A percentile compares a stretch with the other conserved stretches of the same genome.
Evolutionary conservation across 2,888 invertebrate genomes (phyloP).

Genomic region (Rotaria macrura): DNA sequence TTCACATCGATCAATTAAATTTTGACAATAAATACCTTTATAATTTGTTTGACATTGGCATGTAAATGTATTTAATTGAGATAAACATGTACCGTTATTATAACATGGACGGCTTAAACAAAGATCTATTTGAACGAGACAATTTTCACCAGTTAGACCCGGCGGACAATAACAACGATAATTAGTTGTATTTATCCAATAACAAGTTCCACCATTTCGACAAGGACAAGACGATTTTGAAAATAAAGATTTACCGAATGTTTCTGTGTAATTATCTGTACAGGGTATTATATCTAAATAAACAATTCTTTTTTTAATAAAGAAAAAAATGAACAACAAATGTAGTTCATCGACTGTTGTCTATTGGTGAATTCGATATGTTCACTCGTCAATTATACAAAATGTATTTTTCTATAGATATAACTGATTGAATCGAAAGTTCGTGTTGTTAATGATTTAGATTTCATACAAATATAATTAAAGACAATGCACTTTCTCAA

Average conservation of each 20-base stretch:
- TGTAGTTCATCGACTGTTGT: too few relatives aligned
- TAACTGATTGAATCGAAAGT: too few relatives aligned
- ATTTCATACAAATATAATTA: too few relatives aligned
- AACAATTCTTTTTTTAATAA: neutral
- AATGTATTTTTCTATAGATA: too few relatives aligned
- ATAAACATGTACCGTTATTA: neutral
- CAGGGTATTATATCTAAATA: neutral
- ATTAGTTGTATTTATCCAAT: neutral
- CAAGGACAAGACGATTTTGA: neutral
- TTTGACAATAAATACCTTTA: constrained; percentile 4
- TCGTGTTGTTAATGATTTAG: too few relatives aligned
- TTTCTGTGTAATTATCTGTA: neutral
- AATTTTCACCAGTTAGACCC: neutral
- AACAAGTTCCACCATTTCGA: neutral
- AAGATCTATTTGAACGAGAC: neutral
- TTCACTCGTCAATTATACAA: too few relatives aligned
- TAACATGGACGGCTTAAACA: neutral
- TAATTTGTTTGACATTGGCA: neutral
- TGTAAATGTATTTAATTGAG: neutral
- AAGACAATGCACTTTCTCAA: too few relatives aligned
- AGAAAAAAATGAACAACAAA: too few relatives aligned
- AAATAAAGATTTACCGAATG: neutral
- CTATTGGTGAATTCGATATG: too few relatives aligned
- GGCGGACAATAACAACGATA: constrained; percentile 5
- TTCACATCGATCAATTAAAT: neutral